Base-by-base conservation (phyloP, 2,888 invertebrate species). In the Orchesella flavescens region DNA sequence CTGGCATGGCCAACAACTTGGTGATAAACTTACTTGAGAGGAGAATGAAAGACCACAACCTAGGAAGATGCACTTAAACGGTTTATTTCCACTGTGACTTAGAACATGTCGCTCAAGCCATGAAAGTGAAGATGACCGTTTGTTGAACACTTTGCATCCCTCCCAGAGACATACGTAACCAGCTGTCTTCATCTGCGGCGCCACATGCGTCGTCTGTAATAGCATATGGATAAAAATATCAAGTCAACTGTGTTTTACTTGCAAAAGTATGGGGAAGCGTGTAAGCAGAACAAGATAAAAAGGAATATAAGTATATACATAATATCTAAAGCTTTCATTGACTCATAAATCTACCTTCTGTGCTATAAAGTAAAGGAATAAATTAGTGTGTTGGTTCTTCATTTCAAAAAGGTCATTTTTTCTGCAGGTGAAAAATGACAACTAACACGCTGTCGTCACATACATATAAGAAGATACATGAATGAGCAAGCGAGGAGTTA, bases 71-170 rank as follows among this genome's bases (percentile, higher is more conserved):
- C 98, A 98, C 89, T 95, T 94, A 92, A 96, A 97, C 24, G 97
- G 97, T 90, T 97, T 97, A 91, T 95, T 96, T 63, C 96, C 96
- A 80, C 95, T 95, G 91, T 98, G 98, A 0, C 94, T 94, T 69
- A 97, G 91, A 63, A 97, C 95, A 91, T 98, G 98, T 66, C 97
- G 92, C 90, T 97, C 97, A 87, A 98, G 91, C 98, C 98, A 98
- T 78, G 96, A 94, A 77, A 96, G 93, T 7, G 97, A 97, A 90
- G 97, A 97, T 10, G 97, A 97, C 49, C 94, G 94, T 90, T 95
- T 94, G 87, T 96, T 95, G 90, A 95, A 97, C 59, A 98, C 98
- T 90, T 98, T 98, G 92, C 98, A 98, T 72, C 95, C 96, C 89
- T 94, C 93, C 98, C 98, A 98, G 77, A 96, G 93, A 90, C 98